phyloP scores from a whole-genome alignment of 2,113 vertebrate genomes.

The Climacteris rufus region DNA sequence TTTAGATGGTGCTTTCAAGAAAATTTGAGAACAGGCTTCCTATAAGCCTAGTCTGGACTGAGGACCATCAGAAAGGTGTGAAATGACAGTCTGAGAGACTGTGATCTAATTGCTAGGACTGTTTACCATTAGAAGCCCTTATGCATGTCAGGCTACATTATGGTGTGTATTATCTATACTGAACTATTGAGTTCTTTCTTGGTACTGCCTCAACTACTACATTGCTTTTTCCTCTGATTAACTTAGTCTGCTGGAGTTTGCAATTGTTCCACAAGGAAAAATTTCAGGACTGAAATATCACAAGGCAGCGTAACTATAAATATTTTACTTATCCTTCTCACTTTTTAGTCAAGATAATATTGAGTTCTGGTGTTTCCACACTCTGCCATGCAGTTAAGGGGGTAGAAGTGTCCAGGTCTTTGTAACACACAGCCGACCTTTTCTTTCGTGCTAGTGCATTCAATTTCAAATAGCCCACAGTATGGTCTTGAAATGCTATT shows the following conservation, averaged over 20 bases:
- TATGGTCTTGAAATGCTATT: not conserved
- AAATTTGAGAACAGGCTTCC: not conserved
- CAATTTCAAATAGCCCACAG: not conserved
- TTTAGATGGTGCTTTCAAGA: not conserved
- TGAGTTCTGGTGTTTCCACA: not conserved
- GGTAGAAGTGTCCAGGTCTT: not conserved
- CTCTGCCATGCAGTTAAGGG: not conserved
- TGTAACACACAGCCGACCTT: conserved; percentile 5
- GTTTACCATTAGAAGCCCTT: not conserved
- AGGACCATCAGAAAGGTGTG: not conserved
- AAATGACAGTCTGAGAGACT: not conserved
- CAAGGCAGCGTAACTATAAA: not conserved
- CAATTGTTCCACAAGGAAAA: not conserved
- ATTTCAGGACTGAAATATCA: not conserved
- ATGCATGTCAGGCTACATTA: not conserved
- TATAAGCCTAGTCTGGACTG: not conserved
- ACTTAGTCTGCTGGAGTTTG: not conserved
- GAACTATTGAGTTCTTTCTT: not conserved
- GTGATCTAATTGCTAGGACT: not conserved
- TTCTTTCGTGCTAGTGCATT: not conserved
- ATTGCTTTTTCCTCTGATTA: not conserved
- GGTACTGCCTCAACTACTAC: not conserved
- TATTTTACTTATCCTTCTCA: not conserved
- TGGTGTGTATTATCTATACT: not conserved
- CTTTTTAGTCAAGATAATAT: not conserved